Evolutionary conservation across 2,888 invertebrate species (phyloP).

Genomic region (Nebria brevicollis): DNA sequence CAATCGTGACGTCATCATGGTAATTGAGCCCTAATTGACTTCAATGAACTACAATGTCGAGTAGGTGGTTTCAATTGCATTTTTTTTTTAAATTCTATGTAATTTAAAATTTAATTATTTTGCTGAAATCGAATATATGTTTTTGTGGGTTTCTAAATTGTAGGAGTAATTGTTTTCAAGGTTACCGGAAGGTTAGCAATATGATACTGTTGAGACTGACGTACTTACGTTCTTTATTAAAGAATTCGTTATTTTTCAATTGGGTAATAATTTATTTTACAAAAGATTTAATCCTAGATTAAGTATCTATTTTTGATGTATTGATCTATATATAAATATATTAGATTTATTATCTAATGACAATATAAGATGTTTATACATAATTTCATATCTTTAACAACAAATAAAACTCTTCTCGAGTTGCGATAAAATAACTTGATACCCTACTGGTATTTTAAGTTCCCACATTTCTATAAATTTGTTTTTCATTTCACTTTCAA

Average conservation of each 20-base stretch:
- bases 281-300: too few species aligned
- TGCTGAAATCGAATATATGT: constrained; percentile 1
- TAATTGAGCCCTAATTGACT: constrained; percentile 41
- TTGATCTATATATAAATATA: too few species aligned
- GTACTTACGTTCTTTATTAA: background rate
- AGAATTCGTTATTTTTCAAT: background rate
- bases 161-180: background rate
- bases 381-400: background rate
- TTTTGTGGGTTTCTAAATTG: background rate
- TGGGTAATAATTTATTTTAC: background rate
- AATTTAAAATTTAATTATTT: background rate
- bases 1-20: background rate
- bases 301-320: too few species aligned
- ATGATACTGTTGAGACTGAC: background rate
- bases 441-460: background rate
- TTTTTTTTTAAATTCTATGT: background rate
- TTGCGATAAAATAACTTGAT: background rate
- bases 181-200: background rate
- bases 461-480: background rate
- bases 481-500: background rate
- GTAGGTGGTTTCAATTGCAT: constrained; percentile 22
- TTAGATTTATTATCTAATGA: background rate
- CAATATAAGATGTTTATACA: background rate
- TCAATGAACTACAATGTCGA: constrained; percentile 34
- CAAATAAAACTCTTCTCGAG: background rate